phyloP scores from a whole-genome alignment of 2,113 vertebrate genomes.

The Chaetodon auriga region DNA sequence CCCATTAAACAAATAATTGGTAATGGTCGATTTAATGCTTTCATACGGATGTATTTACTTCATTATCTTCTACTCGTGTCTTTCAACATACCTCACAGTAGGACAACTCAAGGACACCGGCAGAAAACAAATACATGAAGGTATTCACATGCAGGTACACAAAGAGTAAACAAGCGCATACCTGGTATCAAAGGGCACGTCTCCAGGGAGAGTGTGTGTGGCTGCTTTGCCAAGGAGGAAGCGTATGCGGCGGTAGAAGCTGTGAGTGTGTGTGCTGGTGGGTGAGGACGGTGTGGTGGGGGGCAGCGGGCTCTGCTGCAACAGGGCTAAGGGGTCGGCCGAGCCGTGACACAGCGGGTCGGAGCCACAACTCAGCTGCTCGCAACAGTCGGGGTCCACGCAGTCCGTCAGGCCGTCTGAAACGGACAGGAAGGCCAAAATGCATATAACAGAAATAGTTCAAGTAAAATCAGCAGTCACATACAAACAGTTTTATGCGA shows the following conservation, averaged over 20 bases:
- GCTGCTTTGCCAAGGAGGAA: constrained; percentile 96
- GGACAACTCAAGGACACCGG: constrained; percentile 41
- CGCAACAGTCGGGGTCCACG: constrained; percentile 96
- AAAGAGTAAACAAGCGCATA: constrained; percentile 75
- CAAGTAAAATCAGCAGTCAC: neutral
- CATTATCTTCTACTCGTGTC: constrained; percentile 16
- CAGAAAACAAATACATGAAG: constrained; percentile 36
- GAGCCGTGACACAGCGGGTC: constrained; percentile 97
- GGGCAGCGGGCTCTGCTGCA: constrained; percentile 90
- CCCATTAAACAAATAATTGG: constrained; percentile 52
- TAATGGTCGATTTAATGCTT: constrained; percentile 26
- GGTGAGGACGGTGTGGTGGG: constrained; percentile 87
- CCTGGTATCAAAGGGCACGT: constrained; percentile 96
- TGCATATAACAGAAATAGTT: neutral
- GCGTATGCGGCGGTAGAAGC: constrained; percentile 92
- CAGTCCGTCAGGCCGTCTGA: constrained; percentile 96
- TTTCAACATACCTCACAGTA: neutral
- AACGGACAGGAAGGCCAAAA: constrained; percentile 37
- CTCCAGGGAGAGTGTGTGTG: constrained; percentile 94
- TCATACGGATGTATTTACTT: constrained; percentile 40
- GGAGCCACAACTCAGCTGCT: constrained; percentile 92
- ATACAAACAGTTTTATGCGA: neutral
- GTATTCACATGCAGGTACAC: constrained; percentile 21
- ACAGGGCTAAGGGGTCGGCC: constrained; percentile 93
- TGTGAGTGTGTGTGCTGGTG: constrained; percentile 76